Conservation (phyloP, 2,888 invertebrate species). For the Philereme transversata region DNA sequence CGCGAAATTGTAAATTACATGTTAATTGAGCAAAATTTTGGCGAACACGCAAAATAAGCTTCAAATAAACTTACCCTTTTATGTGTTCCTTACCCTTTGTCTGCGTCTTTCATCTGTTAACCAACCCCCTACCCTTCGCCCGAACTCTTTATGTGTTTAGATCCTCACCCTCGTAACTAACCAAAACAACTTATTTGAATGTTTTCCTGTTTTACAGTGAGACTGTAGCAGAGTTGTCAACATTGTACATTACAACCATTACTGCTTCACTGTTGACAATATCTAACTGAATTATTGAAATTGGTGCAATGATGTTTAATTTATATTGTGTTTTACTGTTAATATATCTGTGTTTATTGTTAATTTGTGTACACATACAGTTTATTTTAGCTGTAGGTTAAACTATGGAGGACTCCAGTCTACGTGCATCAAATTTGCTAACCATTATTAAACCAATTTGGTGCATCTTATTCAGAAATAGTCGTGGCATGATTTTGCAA, state of each 20-base stretch:
- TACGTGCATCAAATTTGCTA: slow-evolving; percentile 1
- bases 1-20: slow-evolving; percentile 70
- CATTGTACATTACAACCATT: slow-evolving; percentile 80
- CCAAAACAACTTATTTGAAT: slow-evolving; percentile 79
- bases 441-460: neutral
- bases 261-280: slow-evolving; percentile 72
- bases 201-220: slow-evolving; percentile 76
- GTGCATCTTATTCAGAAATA: neutral
- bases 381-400: slow-evolving; percentile 25
- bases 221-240: slow-evolving; percentile 69
- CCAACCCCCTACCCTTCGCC: slow-evolving; percentile 82
- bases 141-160: slow-evolving; percentile 83
- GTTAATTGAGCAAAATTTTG: slow-evolving; percentile 79
- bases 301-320: slow-evolving; percentile 72
- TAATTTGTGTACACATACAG: slow-evolving; percentile 5
- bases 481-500: neutral
- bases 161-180: slow-evolving; percentile 82
- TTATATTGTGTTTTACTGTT: slow-evolving; percentile 28
- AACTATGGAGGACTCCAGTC: slow-evolving; percentile 15
- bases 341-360: slow-evolving; percentile 32
- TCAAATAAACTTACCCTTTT: slow-evolving; percentile 84
- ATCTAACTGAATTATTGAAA: slow-evolving; percentile 62
- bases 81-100: slow-evolving; percentile 88
- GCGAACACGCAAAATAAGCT: slow-evolving; percentile 83
- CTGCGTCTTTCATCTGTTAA: slow-evolving; percentile 92